These are phyloP conservation scores for Melieria crassipennis DNA, from an alignment of 2,888 invertebrate genomes.

Conservation along the genomic window DNA sequence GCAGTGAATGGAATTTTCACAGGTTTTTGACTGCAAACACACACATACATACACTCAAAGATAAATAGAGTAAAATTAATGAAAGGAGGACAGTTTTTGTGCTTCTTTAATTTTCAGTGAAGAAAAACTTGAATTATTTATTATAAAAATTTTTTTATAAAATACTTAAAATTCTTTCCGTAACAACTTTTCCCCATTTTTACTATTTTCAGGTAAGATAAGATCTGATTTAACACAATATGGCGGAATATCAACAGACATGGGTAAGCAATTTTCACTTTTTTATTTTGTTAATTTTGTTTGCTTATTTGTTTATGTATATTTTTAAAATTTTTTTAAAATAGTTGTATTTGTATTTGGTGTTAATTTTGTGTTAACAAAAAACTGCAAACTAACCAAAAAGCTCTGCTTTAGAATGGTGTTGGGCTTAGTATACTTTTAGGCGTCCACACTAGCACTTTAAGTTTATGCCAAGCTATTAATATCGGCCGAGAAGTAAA, in stretches of 20 bases:
- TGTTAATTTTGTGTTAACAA: neutral
- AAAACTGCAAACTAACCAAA: too few species aligned
- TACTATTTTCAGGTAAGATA: slow-evolving; percentile 59
- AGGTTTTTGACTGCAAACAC: neutral
- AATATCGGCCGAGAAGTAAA: neutral
- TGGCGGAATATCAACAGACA: slow-evolving; percentile 65
- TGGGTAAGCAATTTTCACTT: slow-evolving; percentile 63
- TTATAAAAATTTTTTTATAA: neutral
- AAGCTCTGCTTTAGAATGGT: too few species aligned
- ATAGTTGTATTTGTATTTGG: neutral
- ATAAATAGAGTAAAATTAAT: neutral
- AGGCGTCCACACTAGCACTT: too few species aligned
- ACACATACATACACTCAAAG: neutral
- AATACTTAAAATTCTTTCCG: neutral
- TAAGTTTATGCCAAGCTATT: too few species aligned
- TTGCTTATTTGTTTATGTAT: neutral
- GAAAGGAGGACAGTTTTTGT: too few species aligned
- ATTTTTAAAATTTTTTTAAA: neutral
- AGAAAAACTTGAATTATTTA: too few species aligned
- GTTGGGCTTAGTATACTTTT: too few species aligned
- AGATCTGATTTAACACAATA: slow-evolving; percentile 65
- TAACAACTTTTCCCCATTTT: slow-evolving; percentile 12
- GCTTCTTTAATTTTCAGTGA: too few species aligned
- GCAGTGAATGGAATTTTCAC: neutral
- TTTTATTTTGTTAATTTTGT: slow-evolving; percentile 45